A percentile compares a stretch with the other conserved stretches of the same genome.
Conservation (phyloP, 53 echinoderm and acorn worm species). For the Holothuria scabra region DNA sequence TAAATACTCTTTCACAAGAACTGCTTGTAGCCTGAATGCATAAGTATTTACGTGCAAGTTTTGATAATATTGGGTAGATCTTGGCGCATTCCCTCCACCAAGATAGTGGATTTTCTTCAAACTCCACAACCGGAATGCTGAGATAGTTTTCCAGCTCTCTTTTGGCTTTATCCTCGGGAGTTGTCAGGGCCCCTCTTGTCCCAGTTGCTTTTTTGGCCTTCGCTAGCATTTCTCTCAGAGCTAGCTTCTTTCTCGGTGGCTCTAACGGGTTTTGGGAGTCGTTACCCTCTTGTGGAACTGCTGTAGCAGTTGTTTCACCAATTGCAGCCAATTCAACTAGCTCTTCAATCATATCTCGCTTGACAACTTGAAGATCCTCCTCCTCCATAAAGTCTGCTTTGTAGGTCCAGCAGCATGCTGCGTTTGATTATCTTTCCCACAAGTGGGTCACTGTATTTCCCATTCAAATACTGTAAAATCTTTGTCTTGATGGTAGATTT, state of each 20-base stretch:
- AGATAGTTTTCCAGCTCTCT: not conserved
- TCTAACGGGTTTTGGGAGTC: not conserved
- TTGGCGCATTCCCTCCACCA: not conserved
- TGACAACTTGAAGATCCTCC: not conserved
- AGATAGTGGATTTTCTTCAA: not conserved
- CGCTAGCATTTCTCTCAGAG: not conserved
- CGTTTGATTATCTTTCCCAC: not conserved
- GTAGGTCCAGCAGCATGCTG: not conserved
- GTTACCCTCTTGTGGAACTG: not conserved
- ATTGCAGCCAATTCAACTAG: not conserved
- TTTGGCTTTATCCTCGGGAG: not conserved
- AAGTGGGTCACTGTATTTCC: not conserved
- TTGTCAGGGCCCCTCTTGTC: too few species aligned
- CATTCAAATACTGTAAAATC: not conserved
- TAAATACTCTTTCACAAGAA: too few species aligned
- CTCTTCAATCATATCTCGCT: not conserved
- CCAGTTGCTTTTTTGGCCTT: not conserved
- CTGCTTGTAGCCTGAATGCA: too few species aligned
- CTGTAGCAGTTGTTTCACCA: not conserved
- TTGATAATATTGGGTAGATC: not conserved
- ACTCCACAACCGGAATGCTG: not conserved
- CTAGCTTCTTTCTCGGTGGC: slow-evolving; percentile 15
- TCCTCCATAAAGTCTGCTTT: slow-evolving; percentile 13
- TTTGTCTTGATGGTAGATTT: not conserved
- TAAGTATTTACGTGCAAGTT: too few species aligned